Evolutionary conservation across 2,797 vertebrate species (phyloP).

Genomic region (Myiothlypis coronata): DNA sequence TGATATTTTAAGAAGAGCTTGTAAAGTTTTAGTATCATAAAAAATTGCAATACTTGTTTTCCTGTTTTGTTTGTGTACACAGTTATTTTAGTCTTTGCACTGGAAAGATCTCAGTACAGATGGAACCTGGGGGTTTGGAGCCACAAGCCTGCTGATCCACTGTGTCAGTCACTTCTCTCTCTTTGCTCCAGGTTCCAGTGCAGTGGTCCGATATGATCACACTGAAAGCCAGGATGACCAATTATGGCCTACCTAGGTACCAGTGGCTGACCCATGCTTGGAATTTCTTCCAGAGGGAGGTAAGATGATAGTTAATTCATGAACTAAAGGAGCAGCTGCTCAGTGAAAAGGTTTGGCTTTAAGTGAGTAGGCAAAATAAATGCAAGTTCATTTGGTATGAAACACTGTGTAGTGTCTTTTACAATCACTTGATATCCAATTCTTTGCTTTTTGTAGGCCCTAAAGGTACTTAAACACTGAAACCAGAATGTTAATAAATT

Average conservation of each 20-base stretch:
- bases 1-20: background rate
- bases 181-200: slow-evolving; percentile 78
- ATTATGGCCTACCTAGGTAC: slow-evolving; percentile 89
- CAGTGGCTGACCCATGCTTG: slow-evolving; percentile 96
- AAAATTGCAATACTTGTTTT: background rate
- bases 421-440: background rate
- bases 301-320: slow-evolving; percentile 57
- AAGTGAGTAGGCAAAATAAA: background rate
- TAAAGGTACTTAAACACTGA: background rate
- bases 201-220: slow-evolving; percentile 96
- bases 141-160: background rate
- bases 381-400: background rate
- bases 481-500: background rate
- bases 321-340: background rate
- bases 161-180: background rate
- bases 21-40: background rate
- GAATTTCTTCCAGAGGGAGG: slow-evolving; percentile 97
- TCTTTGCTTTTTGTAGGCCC: background rate
- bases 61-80: background rate
- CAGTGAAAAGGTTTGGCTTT: background rate
- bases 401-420: background rate
- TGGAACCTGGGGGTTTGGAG: background rate
- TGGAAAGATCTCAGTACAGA: background rate
- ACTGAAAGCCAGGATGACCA: slow-evolving; percentile 92
- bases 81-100: background rate